A percentile compares a stretch with the other conserved stretches of the same genome.
Evolutionary conservation across 2,888 invertebrate genomes (phyloP).

Genomic region (Alitta virens): DNA sequence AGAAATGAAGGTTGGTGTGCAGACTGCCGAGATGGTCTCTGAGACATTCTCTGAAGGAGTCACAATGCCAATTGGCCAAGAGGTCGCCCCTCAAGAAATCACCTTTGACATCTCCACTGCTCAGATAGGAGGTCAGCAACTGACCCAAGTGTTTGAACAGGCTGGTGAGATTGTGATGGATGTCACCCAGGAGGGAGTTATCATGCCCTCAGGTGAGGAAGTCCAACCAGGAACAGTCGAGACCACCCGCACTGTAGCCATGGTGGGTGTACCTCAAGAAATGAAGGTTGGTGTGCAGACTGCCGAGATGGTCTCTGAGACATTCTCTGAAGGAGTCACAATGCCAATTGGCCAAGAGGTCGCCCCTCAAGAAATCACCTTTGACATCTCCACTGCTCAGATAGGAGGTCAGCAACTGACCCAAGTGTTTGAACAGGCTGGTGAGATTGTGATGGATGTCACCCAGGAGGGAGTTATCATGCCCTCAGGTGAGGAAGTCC

Average conservation of each 20-base stretch:
- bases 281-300: not conserved
- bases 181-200: not conserved
- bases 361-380: not conserved
- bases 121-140: not conserved
- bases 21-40: not conserved
- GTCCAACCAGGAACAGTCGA: not conserved
- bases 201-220: not conserved
- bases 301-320: not conserved
- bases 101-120: constrained; percentile 13
- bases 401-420: not conserved
- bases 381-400: not conserved
- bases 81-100: constrained; percentile 3
- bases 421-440: not conserved
- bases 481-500: not conserved
- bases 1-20: not conserved
- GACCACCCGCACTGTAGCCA: not conserved
- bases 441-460: constrained; percentile 2
- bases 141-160: constrained; percentile 6
- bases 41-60: not conserved
- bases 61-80: constrained; percentile 7
- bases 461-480: constrained; percentile 4
- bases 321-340: not conserved
- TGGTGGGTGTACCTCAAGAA: not conserved
- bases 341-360: not conserved
- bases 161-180: not conserved